Base-by-base conservation (phyloP, 2,113 vertebrate species). In the Aramus guarauna region DNA sequence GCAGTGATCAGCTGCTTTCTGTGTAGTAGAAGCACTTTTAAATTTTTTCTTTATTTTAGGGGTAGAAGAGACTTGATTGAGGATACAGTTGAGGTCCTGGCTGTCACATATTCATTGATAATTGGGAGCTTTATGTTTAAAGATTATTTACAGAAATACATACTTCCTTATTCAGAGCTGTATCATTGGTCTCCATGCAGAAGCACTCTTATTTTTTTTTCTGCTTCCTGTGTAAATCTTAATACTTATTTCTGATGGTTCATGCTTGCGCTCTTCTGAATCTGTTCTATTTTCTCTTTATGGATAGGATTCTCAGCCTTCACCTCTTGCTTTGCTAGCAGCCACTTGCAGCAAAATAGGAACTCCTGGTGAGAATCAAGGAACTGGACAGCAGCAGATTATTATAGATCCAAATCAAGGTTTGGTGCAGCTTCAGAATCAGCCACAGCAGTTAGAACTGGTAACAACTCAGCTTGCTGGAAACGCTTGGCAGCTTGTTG, bases 281-380 rank as follows among this genome's bases (percentile, higher is more conserved):
- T 98, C 97, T 94, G 96, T 98, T 98, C 97, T 98, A 90, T 97
- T 94, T 95, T 96, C 77, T 98, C 96, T 94, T 59, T 97, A 86
- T 59, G 97, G 97, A 67, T 97, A 99, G 99, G 99, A 99, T 98
- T 99, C 99, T 91, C 99, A 99, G 97, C 99, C 99, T 94, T 99
- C 99, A 95, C 99, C 99, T 95, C 98, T 99, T 9, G 99, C 99
- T 98, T 98, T 99, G 97, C 98, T 99, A 92, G 99, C 99, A 90
- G 99, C 99, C 94, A 99, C 99, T 97, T 99, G 99, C 99, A 99
- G 99, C 98, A 99, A 99, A 98, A 99, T 99, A 98, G 99, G 99
- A 96, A 99, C 98, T 95, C 98, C 98, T 85, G 98, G 98, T 96
- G 99, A 99, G 97, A 98, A 98, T 96, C 99, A 99, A 97, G 97